Evolutionary conservation across 2,797 vertebrate genomes (phyloP).

Genomic region (Serranus cabrilla): DNA sequence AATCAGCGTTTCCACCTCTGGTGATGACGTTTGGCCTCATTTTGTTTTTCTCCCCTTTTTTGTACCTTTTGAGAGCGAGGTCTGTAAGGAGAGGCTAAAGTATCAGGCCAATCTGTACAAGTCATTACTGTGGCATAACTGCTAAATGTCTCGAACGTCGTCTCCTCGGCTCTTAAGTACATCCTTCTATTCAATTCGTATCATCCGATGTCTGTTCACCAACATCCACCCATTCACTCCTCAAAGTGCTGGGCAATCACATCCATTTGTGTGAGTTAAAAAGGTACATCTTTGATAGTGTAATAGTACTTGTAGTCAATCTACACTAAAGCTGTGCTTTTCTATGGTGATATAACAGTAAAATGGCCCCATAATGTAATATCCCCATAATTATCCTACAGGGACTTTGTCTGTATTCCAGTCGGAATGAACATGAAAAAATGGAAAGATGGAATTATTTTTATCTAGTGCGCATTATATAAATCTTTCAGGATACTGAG

Average conservation of each 20-base stretch:
- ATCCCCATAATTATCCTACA: background rate
- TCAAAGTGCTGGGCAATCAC: slow-evolving; percentile 11
- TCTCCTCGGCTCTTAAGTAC: slow-evolving; percentile 36
- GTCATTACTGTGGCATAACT: slow-evolving; percentile 36
- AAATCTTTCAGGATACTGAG: background rate
- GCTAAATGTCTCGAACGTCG: slow-evolving; percentile 25
- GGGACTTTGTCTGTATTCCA: slow-evolving; percentile 2
- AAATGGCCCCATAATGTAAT: background rate
- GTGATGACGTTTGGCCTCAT: slow-evolving; percentile 56
- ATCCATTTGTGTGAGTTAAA: slow-evolving; percentile 14
- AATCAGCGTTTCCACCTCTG: slow-evolving; percentile 56
- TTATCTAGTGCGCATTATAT: background rate
- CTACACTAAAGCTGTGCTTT: background rate
- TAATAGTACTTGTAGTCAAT: background rate
- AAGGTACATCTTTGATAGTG: slow-evolving; percentile 7
- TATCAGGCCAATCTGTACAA: slow-evolving; percentile 17
- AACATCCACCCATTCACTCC: slow-evolving; percentile 11
- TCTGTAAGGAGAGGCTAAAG: slow-evolving; percentile 25
- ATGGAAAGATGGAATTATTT: background rate
- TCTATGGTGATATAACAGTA: background rate
- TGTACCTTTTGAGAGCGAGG: background rate
- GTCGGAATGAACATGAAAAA: slow-evolving; percentile 7
- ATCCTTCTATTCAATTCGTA: slow-evolving; percentile 34
- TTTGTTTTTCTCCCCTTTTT: slow-evolving; percentile 25
- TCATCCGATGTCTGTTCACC: background rate